These are phyloP conservation scores for Iselma pallidipennis DNA, from an alignment of 2,888 invertebrate genomes.

Conservation along the genomic window DNA sequence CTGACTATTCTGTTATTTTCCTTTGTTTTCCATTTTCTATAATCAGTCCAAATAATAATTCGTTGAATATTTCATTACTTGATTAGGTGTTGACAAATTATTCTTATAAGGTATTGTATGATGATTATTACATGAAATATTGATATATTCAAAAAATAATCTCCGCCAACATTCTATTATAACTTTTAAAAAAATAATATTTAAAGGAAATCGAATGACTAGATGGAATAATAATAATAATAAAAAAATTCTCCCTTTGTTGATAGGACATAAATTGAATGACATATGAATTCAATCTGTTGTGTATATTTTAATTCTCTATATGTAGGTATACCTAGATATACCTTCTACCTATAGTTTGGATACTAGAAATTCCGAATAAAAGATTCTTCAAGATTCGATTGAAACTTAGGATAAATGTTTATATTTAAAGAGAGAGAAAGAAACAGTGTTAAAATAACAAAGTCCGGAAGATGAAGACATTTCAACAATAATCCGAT, in stretches of 20 bases:
- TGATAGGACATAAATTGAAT: background rate
- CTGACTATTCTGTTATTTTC: too few relatives aligned
- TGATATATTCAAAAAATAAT: background rate
- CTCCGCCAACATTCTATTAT: background rate
- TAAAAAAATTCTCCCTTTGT: background rate
- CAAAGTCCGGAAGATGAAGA: background rate
- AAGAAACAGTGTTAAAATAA: background rate
- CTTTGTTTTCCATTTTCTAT: too few relatives aligned
- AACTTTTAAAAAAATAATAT: background rate
- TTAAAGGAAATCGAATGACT: background rate
- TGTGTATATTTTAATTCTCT: background rate
- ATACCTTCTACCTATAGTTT: too few relatives aligned
- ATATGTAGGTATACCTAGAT: background rate
- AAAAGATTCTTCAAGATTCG: too few relatives aligned
- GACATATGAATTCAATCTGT: background rate
- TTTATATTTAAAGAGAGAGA: too few relatives aligned
- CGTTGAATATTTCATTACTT: conserved; percentile 16
- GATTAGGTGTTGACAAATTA: conserved; percentile 18
- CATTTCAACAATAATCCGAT: background rate
- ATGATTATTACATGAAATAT: background rate
- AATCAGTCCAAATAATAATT: background rate
- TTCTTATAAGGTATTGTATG: conserved; percentile 11
- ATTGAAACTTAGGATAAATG: too few relatives aligned
- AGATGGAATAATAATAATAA: too few relatives aligned
- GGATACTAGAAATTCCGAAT: too few relatives aligned